phyloP scores from a whole-genome alignment of 2,888 invertebrate genomes.

The Sclerodermus sp. region DNA sequence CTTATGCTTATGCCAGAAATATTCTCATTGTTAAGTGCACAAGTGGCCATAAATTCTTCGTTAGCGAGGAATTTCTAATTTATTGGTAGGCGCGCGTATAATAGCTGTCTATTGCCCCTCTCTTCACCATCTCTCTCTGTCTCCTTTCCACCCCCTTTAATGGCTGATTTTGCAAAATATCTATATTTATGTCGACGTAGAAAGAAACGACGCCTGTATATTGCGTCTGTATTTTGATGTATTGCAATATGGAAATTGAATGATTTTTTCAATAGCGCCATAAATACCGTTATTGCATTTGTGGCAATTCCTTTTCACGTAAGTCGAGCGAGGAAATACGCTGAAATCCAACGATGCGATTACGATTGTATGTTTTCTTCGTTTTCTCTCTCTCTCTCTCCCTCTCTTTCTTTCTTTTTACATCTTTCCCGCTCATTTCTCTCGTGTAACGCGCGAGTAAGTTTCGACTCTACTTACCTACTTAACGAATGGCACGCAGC shows the following conservation, averaged over 20 bases:
- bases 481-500: conserved; percentile 36
- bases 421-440: conserved; percentile 13
- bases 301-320: conserved; percentile 6
- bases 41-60: too few species aligned
- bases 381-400: conserved; percentile 5
- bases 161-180: too few species aligned
- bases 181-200: too few species aligned
- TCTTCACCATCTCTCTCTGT: too few species aligned
- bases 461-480: conserved; percentile 41
- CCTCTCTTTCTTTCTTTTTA: conserved; percentile 1
- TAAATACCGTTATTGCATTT: conserved; percentile 6
- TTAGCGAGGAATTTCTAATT: too few species aligned
- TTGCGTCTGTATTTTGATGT: not conserved
- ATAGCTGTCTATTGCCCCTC: too few species aligned
- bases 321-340: conserved; percentile 13
- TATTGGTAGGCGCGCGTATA: too few species aligned
- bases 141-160: too few species aligned
- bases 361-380: conserved; percentile 12
- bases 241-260: not conserved
- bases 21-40: too few species aligned
- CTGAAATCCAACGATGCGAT: conserved; percentile 15
- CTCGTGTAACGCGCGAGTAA: conserved; percentile 35
- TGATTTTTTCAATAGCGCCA: too few species aligned
- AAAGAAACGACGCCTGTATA: too few species aligned
- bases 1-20: too few species aligned